phyloP scores from a whole-genome alignment of 92 coral and sea anemone species.

The Siderastrea siderea region DNA sequence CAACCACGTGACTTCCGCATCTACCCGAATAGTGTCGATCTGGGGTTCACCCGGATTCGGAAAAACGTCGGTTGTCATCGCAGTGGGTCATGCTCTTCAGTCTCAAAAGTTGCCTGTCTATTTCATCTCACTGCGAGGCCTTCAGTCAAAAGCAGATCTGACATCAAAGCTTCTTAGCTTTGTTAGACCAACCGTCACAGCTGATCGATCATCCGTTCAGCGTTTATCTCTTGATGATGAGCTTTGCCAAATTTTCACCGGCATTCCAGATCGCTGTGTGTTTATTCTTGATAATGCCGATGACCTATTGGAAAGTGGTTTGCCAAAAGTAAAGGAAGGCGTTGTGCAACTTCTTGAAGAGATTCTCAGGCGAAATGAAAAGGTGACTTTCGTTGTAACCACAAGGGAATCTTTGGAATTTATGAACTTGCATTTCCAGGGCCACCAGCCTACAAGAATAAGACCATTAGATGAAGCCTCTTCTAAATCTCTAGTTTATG shows the following conservation, averaged over 20 bases:
- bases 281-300: conserved; percentile 58
- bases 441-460: conserved; percentile 32
- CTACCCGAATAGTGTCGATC: conserved; percentile 49
- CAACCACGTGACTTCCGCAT: conserved; percentile 4
- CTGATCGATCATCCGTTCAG: background rate
- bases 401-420: conserved; percentile 39
- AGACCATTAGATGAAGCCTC: conserved; percentile 11
- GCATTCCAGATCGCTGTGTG: background rate
- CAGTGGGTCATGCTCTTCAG: conserved; percentile 29
- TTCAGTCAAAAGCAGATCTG: conserved; percentile 35
- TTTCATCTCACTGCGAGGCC: conserved; percentile 26
- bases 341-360: conserved; percentile 22
- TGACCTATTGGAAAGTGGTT: conserved; percentile 32
- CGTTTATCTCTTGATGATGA: conserved; percentile 14
- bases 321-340: conserved; percentile 27
- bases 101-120: conserved; percentile 33
- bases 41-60: conserved; percentile 71
- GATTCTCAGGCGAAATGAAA: conserved; percentile 10
- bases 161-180: conserved; percentile 25
- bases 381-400: conserved; percentile 20
- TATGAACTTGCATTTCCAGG: conserved; percentile 22
- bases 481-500: background rate
- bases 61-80: conserved; percentile 50
- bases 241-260: conserved; percentile 19
- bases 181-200: background rate